Conservation (phyloP, 2,888 invertebrate species). For the Polymixis flavicincta region DNA sequence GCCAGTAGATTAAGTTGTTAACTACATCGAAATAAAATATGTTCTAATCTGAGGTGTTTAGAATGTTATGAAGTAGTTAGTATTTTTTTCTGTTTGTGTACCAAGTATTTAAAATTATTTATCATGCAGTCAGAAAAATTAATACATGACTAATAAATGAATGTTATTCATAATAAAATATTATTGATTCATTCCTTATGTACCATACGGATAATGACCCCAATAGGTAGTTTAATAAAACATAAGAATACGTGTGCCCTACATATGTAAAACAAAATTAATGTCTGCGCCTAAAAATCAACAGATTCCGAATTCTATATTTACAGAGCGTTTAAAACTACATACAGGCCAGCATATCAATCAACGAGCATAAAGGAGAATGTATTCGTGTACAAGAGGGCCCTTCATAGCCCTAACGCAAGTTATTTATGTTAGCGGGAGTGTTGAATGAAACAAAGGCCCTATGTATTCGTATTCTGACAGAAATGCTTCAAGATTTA, state of each 20-base stretch:
- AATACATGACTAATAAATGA: background rate
- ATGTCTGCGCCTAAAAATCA: constrained; percentile 18
- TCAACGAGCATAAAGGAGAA: constrained; percentile 60
- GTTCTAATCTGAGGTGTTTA: too few relatives aligned
- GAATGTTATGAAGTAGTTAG: background rate
- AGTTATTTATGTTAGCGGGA: constrained; percentile 78
- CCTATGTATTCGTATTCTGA: constrained; percentile 46
- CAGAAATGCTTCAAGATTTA: constrained; percentile 43
- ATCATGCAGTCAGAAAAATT: background rate
- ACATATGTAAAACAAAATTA: constrained; percentile 18
- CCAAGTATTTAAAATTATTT: background rate
- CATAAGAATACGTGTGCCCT: constrained; percentile 6
- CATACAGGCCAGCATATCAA: constrained; percentile 54
- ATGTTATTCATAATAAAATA: background rate
- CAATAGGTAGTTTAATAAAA: background rate
- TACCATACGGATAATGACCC: constrained; percentile 18
- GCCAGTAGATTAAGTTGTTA: background rate
- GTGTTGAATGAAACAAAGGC: constrained; percentile 67
- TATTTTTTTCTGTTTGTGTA: background rate
- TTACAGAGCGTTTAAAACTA: constrained; percentile 40
- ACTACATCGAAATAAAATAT: background rate
- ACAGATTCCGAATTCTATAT: constrained; percentile 31
- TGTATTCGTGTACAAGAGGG: constrained; percentile 73
- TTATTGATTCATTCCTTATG: background rate
- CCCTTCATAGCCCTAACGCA: constrained; percentile 73